These are phyloP conservation scores for Elephantulus edwardii DNA, from an alignment of 2,113 vertebrate species.

Conservation along the genomic window DNA sequence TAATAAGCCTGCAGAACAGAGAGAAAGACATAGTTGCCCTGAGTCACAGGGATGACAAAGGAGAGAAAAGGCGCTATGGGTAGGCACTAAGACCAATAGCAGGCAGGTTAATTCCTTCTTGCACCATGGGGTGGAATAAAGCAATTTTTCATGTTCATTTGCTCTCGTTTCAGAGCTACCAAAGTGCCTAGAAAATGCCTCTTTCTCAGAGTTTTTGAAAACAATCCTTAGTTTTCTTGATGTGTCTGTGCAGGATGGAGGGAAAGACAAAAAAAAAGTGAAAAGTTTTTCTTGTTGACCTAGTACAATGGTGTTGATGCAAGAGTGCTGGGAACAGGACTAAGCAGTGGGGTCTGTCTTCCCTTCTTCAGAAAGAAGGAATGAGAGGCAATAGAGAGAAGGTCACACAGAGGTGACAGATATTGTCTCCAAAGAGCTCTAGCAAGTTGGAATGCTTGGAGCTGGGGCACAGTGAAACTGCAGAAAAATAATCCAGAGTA, in stretches of 20 bases:
- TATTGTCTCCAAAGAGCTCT: too few species aligned
- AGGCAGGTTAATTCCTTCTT: neutral
- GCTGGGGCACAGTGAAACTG: neutral
- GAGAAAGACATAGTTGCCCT: fast-evolving
- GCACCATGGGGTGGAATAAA: neutral
- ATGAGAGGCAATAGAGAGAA: neutral
- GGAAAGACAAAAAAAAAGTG: neutral
- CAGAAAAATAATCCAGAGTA: neutral
- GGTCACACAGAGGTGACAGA: neutral
- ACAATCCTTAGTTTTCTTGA: conserved; percentile 16
- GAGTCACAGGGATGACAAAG: neutral
- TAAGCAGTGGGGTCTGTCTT: neutral
- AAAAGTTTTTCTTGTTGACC: neutral
- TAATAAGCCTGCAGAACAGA: neutral
- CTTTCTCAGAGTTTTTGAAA: conserved; percentile 48
- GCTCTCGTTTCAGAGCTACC: neutral
- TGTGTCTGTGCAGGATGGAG: neutral
- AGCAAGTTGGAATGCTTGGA: neutral
- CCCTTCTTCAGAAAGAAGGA: neutral
- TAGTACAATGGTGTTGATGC: neutral
- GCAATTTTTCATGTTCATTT: conserved; percentile 38
- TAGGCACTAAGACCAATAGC: neutral
- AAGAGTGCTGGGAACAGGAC: neutral
- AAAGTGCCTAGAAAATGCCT: neutral
- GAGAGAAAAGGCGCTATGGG: too few species aligned